phyloP scores from a whole-genome alignment of 2,888 invertebrate species.

The Griposia aprilina region DNA sequence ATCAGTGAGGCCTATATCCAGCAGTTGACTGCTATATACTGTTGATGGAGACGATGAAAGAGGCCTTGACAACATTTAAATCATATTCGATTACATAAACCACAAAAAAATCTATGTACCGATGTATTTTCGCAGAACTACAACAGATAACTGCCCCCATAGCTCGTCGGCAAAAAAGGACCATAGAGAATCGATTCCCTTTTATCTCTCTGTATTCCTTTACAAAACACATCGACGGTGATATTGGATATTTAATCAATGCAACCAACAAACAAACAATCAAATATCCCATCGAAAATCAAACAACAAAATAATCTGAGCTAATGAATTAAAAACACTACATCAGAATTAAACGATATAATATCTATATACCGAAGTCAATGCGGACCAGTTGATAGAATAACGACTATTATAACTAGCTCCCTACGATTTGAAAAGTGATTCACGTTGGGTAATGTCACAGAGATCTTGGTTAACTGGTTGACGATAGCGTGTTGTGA shows the following conservation, averaged over 20 bases:
- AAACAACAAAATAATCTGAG: conserved; percentile 51
- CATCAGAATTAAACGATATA: conserved; percentile 73
- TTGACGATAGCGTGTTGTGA: conserved; percentile 81
- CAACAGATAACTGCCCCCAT: neutral
- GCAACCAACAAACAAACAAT: conserved; percentile 32
- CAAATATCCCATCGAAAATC: conserved; percentile 34
- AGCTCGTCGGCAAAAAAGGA: conserved; percentile 11
- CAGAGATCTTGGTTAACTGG: conserved; percentile 79
- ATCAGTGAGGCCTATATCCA: neutral
- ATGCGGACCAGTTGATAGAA: conserved; percentile 70
- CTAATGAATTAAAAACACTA: conserved; percentile 80
- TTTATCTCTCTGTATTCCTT: conserved; percentile 22
- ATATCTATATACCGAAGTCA: conserved; percentile 69
- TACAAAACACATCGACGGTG: conserved; percentile 20
- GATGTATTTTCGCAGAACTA: neutral
- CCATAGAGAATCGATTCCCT: conserved; percentile 26
- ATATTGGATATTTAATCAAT: conserved; percentile 56
- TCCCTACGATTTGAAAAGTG: conserved; percentile 65
- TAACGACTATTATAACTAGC: conserved; percentile 72
- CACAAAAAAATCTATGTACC: neutral
- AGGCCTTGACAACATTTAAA: neutral
- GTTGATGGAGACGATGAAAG: neutral
- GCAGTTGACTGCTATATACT: neutral
- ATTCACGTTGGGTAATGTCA: conserved; percentile 71
- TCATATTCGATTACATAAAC: neutral